Evolutionary conservation across 1,140 invertebrate species (phyloP).

Genomic region (Drosophila baimaii): DNA sequence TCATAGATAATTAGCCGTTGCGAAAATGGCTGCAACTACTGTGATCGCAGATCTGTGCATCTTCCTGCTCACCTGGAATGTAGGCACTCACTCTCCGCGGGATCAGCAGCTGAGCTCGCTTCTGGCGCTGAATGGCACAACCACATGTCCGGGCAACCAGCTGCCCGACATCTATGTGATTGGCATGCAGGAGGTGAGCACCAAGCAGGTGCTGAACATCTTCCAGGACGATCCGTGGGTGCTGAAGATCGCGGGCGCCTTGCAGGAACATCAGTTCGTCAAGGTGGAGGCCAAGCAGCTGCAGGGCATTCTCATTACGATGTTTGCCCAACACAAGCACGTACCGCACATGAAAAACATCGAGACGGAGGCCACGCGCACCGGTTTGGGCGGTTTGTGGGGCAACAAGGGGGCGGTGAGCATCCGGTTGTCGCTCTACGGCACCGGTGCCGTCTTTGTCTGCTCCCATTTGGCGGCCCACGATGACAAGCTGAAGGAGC

Average conservation of each 20-base stretch:
- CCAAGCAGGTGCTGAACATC: conserved; percentile 90
- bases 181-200: conserved; percentile 95
- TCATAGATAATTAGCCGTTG: conserved; percentile 56
- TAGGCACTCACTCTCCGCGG: conserved; percentile 89
- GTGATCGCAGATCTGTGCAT: conserved; percentile 85
- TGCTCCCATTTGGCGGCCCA: conserved; percentile 96
- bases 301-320: conserved; percentile 91
- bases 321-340: conserved; percentile 92
- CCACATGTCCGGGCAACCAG: conserved; percentile 85
- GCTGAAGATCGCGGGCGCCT: conserved; percentile 87
- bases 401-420: conserved; percentile 94
- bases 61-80: conserved; percentile 93
- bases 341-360: conserved; percentile 91
- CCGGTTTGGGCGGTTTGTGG: conserved; percentile 95
- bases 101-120: conserved; percentile 88
- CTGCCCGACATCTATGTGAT: conserved; percentile 93
- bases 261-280: conserved; percentile 88
- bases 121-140: conserved; percentile 87
- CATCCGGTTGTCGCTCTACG: conserved; percentile 93
- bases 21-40: conserved; percentile 50
- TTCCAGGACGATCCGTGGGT: conserved; percentile 93
- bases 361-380: conserved; percentile 93
- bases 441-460: conserved; percentile 93
- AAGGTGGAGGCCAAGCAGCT: conserved; percentile 91
- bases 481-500: conserved; percentile 90